Evolutionary conservation across 2,888 invertebrate genomes (phyloP).

Genomic region (Fragum sueziense): DNA sequence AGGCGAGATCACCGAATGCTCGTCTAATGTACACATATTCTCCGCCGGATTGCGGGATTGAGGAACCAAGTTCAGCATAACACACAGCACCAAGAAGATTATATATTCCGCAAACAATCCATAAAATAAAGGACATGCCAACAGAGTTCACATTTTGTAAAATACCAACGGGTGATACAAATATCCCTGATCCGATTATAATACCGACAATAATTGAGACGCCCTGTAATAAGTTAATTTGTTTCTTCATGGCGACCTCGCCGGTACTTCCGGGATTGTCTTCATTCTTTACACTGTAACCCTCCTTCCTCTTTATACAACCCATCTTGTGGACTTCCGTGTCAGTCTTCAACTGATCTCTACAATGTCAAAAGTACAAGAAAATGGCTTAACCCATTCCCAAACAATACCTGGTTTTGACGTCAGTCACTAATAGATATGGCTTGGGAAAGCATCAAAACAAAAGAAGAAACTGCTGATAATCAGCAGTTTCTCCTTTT

Average conservation of each 20-base stretch:
- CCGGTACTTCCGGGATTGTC: constrained; percentile 26
- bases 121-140: constrained; percentile 90
- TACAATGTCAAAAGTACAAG: too few relatives aligned
- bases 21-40: constrained; percentile 83
- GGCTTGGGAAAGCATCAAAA: too few relatives aligned
- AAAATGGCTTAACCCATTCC: too few relatives aligned
- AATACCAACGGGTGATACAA: constrained; percentile 96
- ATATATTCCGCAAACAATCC: constrained; percentile 92
- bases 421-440: too few relatives aligned
- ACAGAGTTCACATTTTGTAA: constrained; percentile 90
- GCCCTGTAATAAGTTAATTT: constrained; percentile 93
- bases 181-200: constrained; percentile 97
- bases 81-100: constrained; percentile 92
- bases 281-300: constrained; percentile 26
- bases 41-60: constrained; percentile 87
- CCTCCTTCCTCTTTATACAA: constrained; percentile 33
- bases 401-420: too few relatives aligned
- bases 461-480: too few relatives aligned
- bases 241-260: constrained; percentile 88
- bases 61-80: constrained; percentile 95
- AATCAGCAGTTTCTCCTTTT: too few relatives aligned
- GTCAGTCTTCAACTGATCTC: too few relatives aligned
- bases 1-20: constrained; percentile 79
- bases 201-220: constrained; percentile 97
- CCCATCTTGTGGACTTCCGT: constrained; percentile 21